Conservation (phyloP, 2,797 vertebrate species). For the Echiichthys vipera region DNA sequence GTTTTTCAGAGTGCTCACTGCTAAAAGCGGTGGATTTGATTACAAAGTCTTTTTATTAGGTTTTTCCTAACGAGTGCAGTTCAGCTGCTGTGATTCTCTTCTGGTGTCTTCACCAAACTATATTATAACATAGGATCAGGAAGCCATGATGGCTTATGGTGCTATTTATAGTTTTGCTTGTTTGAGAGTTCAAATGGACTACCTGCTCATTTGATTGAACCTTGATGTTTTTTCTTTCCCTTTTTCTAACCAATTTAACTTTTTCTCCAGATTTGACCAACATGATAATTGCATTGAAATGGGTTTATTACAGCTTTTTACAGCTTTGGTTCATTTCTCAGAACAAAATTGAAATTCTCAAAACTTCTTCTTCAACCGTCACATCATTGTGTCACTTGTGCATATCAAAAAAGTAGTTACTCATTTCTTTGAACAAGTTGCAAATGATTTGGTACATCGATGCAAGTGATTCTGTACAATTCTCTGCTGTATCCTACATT, state of each 20-base stretch:
- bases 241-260: background rate
- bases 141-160: slow-evolving; percentile 59
- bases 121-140: slow-evolving; percentile 71
- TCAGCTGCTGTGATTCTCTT: slow-evolving; percentile 71
- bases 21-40: slow-evolving; percentile 84
- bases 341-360: too few relatives aligned
- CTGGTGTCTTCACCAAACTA: slow-evolving; percentile 72
- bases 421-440: too few relatives aligned
- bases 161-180: slow-evolving; percentile 57
- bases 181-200: slow-evolving; percentile 23
- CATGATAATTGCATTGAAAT: background rate
- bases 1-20: slow-evolving; percentile 66
- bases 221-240: too few relatives aligned
- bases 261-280: background rate
- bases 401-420: too few relatives aligned
- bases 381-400: too few relatives aligned
- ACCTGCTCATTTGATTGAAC: background rate
- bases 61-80: slow-evolving; percentile 81
- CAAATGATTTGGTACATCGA: too few relatives aligned
- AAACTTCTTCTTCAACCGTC: too few relatives aligned
- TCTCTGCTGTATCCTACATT: too few relatives aligned
- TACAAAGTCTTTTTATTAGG: slow-evolving; percentile 82
- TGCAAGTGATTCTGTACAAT: too few relatives aligned
- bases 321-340: too few relatives aligned
- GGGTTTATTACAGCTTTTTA: too few relatives aligned